These are phyloP conservation scores for Delichon dasypus DNA, from an alignment of 2,797 vertebrate genomes.

Conservation along the genomic window DNA sequence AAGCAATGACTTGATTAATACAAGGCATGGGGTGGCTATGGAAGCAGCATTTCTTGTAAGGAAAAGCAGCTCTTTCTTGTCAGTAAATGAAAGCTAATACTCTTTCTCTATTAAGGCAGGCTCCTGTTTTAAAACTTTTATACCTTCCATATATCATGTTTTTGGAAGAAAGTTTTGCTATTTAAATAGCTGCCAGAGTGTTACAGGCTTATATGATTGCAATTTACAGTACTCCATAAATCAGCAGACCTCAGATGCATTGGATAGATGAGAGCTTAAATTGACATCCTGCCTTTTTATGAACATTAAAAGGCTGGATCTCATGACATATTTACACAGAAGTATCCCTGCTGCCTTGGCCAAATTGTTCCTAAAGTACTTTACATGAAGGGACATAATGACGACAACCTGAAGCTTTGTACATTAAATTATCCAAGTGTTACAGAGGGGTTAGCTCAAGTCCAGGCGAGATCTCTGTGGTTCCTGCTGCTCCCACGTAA, in stretches of 20 bases:
- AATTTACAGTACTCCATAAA: constrained; percentile 74
- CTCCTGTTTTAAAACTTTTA: constrained; percentile 65
- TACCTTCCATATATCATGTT: constrained; percentile 62
- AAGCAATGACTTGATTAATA: constrained; percentile 11
- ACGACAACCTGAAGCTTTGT: neutral
- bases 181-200: constrained; percentile 69
- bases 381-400: neutral
- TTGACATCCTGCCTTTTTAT: constrained; percentile 68
- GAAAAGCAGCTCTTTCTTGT: constrained; percentile 47
- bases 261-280: constrained; percentile 59
- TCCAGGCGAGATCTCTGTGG: neutral
- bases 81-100: constrained; percentile 60
- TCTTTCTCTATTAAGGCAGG: constrained; percentile 51
- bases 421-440: neutral
- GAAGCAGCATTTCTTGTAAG: constrained; percentile 37
- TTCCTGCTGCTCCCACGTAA: neutral
- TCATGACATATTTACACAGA: constrained; percentile 54
- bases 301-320: constrained; percentile 54
- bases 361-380: constrained; percentile 19
- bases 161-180: constrained; percentile 72
- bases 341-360: neutral
- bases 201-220: constrained; percentile 58
- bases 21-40: neutral
- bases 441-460: neutral
- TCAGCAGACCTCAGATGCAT: constrained; percentile 61